Percentiles rank a stretch among this genome's conserved stretches.
Conservation (phyloP, 1,140 invertebrate species). For the Nebria ingens region DNA sequence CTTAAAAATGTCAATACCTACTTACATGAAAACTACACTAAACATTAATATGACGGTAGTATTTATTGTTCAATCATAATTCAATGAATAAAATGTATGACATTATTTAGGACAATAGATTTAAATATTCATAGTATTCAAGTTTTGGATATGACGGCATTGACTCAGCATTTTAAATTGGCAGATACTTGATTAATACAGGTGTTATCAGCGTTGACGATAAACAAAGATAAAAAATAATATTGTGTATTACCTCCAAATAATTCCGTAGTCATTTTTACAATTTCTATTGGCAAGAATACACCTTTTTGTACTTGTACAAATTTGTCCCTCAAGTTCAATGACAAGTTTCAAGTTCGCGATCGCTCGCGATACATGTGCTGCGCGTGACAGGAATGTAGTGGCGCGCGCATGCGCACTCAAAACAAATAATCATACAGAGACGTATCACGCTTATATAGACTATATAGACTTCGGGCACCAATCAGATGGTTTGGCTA, state of each 20-base stretch:
- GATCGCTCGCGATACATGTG: neutral
- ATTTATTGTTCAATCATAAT: too few species aligned
- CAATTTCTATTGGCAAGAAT: neutral
- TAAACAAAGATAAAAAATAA: neutral
- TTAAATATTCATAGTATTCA: neutral
- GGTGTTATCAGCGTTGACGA: neutral
- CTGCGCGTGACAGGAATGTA: neutral
- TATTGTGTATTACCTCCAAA: neutral
- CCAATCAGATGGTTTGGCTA: too few species aligned
- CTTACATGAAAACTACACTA: too few species aligned
- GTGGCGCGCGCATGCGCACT: neutral
- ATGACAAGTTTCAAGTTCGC: conserved; percentile 1
- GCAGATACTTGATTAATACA: neutral
- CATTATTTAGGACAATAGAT: neutral
- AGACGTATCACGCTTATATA: too few species aligned
- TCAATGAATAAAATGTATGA: too few species aligned
- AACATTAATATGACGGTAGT: too few species aligned
- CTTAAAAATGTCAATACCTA: neutral
- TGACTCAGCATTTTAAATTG: neutral
- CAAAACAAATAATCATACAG: too few species aligned
- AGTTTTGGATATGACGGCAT: neutral
- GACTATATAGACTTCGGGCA: too few species aligned
- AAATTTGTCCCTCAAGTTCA: neutral
- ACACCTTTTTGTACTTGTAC: neutral
- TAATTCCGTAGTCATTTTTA: neutral